These are phyloP conservation scores for Sipunculus nudus DNA, from an alignment of 2,888 invertebrate species.

Conservation along the genomic window DNA sequence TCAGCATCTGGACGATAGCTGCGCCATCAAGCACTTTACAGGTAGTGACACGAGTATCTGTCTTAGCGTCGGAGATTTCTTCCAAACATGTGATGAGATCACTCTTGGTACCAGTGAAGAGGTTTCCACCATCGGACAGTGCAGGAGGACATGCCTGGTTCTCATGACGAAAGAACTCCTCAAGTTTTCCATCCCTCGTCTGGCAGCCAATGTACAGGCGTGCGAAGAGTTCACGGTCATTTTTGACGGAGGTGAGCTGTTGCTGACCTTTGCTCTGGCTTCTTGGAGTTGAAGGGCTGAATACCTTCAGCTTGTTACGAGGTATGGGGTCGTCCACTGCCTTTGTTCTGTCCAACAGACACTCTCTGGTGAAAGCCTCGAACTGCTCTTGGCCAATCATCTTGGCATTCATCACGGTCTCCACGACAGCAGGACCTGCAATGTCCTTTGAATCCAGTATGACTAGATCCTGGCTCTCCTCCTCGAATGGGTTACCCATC, in stretches of 20 bases:
- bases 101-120: constrained; percentile 13
- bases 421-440: neutral
- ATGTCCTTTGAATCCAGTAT: neutral
- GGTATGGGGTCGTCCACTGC: neutral
- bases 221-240: constrained; percentile 21
- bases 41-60: too few species aligned
- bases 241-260: constrained; percentile 10
- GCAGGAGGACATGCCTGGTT: constrained; percentile 25
- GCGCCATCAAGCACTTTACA: too few species aligned
- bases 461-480: neutral
- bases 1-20: too few species aligned
- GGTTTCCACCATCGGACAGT: constrained; percentile 10
- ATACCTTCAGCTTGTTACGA: neutral
- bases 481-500: constrained; percentile 23
- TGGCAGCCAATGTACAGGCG: constrained; percentile 25
- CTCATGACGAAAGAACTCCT: constrained; percentile 22
- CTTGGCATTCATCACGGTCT: neutral
- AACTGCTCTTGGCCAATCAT: neutral
- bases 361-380: neutral
- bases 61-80: too few species aligned
- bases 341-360: neutral
- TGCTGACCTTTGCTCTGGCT: constrained; percentile 1
- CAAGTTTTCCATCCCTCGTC: constrained; percentile 20
- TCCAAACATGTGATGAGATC: constrained; percentile 15
- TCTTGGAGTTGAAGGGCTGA: neutral